Evolutionary conservation across 64 coral and sea anemone genomes (phyloP).

Genomic region (Montipora foliosa): DNA sequence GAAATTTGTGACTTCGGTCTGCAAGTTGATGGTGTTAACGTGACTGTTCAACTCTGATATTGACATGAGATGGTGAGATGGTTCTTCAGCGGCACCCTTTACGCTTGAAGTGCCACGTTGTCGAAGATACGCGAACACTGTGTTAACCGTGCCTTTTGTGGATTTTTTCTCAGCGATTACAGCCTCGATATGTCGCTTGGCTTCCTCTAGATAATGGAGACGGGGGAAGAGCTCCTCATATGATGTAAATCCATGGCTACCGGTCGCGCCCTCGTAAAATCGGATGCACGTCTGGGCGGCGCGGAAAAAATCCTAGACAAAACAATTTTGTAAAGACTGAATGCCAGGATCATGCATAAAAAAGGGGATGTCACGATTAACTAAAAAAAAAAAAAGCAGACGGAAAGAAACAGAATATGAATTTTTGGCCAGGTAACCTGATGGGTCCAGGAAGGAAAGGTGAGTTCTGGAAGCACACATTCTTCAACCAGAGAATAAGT

Average conservation of each 20-base stretch:
- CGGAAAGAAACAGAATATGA: no score
- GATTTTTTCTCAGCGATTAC: constrained; percentile 89
- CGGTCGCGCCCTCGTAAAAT: constrained; percentile 86
- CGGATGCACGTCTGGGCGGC: constrained; percentile 97
- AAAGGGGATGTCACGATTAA: no score
- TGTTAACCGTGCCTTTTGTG: constrained; percentile 65
- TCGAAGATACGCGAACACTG: constrained; percentile 68
- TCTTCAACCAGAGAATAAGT: no score
- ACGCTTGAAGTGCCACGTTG: constrained; percentile 42
- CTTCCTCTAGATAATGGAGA: constrained; percentile 79
- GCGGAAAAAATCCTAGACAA: constrained; percentile 87
- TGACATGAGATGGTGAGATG: constrained; percentile 69
- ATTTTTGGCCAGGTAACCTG: no score
- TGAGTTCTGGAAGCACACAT: no score
- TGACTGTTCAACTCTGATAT: constrained; percentile 89
- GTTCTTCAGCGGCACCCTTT: constrained; percentile 67
- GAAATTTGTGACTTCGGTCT: constrained; percentile 95
- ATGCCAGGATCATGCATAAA: not conserved
- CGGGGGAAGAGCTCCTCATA: constrained; percentile 86
- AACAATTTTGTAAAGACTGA: not conserved
- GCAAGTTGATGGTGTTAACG: constrained; percentile 92
- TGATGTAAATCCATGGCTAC: constrained; percentile 46
- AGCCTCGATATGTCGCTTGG: constrained; percentile 81
- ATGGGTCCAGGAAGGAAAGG: no score
- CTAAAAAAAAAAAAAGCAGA: no score